Evolutionary conservation across 2,888 invertebrate genomes (phyloP), one percentile per base, ranked within the genome.

Genomic region (Drosophila quasianomalipes): DNA sequence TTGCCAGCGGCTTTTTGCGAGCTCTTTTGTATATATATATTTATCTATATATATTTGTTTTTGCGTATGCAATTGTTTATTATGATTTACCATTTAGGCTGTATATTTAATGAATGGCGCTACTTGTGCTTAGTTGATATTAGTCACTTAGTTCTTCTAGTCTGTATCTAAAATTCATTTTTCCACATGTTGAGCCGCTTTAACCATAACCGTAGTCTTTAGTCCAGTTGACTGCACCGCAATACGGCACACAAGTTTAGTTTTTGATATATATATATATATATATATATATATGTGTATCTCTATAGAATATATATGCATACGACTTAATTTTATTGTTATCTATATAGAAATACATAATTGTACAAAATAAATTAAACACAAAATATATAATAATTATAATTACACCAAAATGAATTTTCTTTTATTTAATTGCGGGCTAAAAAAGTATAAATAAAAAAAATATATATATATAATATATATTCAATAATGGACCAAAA

Each of bases 121-220:
- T 89, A 89, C 61, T 74, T 81, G 79, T 82, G 88, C 89, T 82
- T 85, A 89, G 85, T 81, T 88, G 86, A 84, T 86, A 81, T 83
- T 85, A 75, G 76, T 83, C 85, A 86, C 88, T 87, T 90, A 90
- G 89, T 86, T 87, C 83, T 80, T 90, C 90, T 90, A 90, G 90
- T 90, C 90, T 90, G 77, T 88, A 82, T 86, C 77, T 78, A 80
- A 79, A 81, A 74, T 67, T 58, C 68, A 70, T 82, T 67, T 88
- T 60, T 66, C 59, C 71, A 47, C 47, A 70, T 66, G 60, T 77
- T 79, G 70, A 82, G 84, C 70, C 85, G 65, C 70, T 58, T 70
- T 58, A 59, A 60, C 70, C 63, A 58, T 51, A 33, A 64, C 62
- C 55, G 55, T 58, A 62, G 62, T 51, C 59, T 52, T 63, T 63